Evolutionary conservation across 1,140 invertebrate species (phyloP), one percentile per base, ranked within the genome.

Genomic region (Drosophila obscura): DNA sequence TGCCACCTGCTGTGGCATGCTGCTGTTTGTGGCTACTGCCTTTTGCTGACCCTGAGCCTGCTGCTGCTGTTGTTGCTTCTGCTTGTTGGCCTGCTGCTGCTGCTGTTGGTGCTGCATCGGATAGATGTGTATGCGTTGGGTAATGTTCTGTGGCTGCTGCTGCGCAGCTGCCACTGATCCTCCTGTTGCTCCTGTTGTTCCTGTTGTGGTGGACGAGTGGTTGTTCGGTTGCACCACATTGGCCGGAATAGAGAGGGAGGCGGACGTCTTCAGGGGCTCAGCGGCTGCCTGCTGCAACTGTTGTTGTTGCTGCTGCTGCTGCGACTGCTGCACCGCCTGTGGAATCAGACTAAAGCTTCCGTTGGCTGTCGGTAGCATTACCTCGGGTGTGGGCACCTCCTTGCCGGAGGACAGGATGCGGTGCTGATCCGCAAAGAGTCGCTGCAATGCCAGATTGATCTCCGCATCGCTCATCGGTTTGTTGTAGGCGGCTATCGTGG

Each of bases 341-440:
- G 88, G 63, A 50, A 83, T 67, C 28, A 90, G 35, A 0, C 67
- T 80, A 26, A 90, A 85, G 26, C 66, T 77, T 19, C 77, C 82
- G 43, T 81, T 89, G 5, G 81, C 51, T 9, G 80, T 78, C 0
- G 87, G 73, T 6, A 91, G 43, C 63, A 89, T 80, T 6, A 65
- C 80, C 57, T 92, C 93, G 16, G 93, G 92, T 11, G 94, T 94
- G 6, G 94, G 93, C 62, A 95, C 92, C 58, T 94, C 89, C 92
- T 94, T 95, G 16, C 94, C 94, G 0, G 93, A 92, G 4, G 94
- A 92, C 55, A 95, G 80, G 59, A 95, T 95, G 71, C 94, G 94
- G 58, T 94, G 93, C 80, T 95, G 94, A 60, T 94, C 94, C 13
- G 92, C 90, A 78, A 94, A 94, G 9, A 95, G 72, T 16, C 92